Conservation (phyloP, 2,797 vertebrate genomes). For the Myotis planiceps region DNA sequence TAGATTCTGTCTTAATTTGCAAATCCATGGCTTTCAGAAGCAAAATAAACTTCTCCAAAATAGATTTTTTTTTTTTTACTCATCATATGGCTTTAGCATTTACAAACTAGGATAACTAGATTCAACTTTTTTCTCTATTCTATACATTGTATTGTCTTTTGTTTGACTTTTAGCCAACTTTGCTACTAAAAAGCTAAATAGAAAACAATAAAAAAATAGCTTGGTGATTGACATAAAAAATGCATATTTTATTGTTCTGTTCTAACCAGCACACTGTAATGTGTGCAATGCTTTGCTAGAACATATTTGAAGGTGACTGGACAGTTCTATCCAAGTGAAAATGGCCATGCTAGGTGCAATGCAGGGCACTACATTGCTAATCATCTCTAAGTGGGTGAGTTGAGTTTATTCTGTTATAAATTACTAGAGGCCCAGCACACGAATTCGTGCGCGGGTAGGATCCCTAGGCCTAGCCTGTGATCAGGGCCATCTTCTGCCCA, state of each 20-base stretch:
- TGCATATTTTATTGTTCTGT: slow-evolving; percentile 69
- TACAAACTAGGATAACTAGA: slow-evolving; percentile 1
- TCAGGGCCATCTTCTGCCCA: too few species aligned
- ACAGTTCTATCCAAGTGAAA: slow-evolving; percentile 72
- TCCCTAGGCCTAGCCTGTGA: too few species aligned
- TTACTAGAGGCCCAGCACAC: neutral
- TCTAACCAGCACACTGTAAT: slow-evolving; percentile 59
- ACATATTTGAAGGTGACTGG: slow-evolving; percentile 81
- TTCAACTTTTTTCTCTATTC: neutral
- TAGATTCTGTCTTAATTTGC: slow-evolving; percentile 57
- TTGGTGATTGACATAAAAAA: slow-evolving; percentile 51
- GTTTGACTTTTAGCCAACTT: slow-evolving; percentile 70
- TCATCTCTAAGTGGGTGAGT: slow-evolving; percentile 73
- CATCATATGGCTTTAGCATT: neutral
- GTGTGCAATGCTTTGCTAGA: slow-evolving; percentile 75
- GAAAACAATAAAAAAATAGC: slow-evolving; percentile 37
- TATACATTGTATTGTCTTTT: neutral
- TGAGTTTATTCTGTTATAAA: slow-evolving; percentile 79
- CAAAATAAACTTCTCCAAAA: slow-evolving; percentile 17
- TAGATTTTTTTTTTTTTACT: neutral
- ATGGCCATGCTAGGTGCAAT: slow-evolving; percentile 69
- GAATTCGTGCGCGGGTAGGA: too few species aligned
- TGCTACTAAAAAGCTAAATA: slow-evolving; percentile 14
- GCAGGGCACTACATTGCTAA: slow-evolving; percentile 73
- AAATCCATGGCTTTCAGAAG: slow-evolving; percentile 46